Percentiles rank a stretch among this genome's conserved stretches.
Conservation (phyloP, 2,797 vertebrate genomes). For the Chromobotia macracanthus region DNA sequence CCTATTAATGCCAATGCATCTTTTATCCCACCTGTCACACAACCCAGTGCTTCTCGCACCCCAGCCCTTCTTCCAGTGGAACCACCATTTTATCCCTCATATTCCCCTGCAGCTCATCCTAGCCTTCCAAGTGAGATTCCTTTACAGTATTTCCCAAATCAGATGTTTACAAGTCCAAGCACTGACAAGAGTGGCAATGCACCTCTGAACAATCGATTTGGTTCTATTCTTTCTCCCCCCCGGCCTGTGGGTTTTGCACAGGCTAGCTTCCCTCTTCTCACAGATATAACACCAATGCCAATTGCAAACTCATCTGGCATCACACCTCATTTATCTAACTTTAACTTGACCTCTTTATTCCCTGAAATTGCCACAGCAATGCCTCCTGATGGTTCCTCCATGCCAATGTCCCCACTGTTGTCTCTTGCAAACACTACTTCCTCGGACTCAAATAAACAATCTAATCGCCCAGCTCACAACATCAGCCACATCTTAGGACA, state of each 20-base stretch:
- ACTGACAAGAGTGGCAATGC: slow-evolving; percentile 88
- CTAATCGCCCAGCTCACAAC: slow-evolving; percentile 97
- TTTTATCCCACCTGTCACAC: slow-evolving; percentile 95
- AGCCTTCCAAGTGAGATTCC: slow-evolving; percentile 94
- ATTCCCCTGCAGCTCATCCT: slow-evolving; percentile 92
- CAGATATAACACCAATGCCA: slow-evolving; percentile 97
- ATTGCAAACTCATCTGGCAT: slow-evolving; percentile 89
- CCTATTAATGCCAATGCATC: slow-evolving; percentile 93
- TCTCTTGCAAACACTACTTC: slow-evolving; percentile 91
- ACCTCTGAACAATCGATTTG: slow-evolving; percentile 92
- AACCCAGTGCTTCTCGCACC: slow-evolving; percentile 86
- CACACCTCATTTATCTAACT: slow-evolving; percentile 93
- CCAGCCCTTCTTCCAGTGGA: slow-evolving; percentile 94
- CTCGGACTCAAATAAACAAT: slow-evolving; percentile 92
- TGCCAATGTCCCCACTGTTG: slow-evolving; percentile 93
- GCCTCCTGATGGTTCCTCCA: slow-evolving; percentile 90
- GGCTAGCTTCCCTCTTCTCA: slow-evolving; percentile 94
- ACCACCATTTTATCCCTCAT: slow-evolving; percentile 92
- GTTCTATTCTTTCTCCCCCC: slow-evolving; percentile 96
- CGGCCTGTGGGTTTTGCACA: slow-evolving; percentile 95
- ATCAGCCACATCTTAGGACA: slow-evolving; percentile 99
- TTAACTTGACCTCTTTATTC: slow-evolving; percentile 96
- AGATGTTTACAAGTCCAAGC: slow-evolving; percentile 96
- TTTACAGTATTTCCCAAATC: slow-evolving; percentile 95
- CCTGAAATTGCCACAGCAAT: slow-evolving; percentile 96